Evolutionary conservation across 2,113 vertebrate genomes (phyloP), one percentile per base, ranked within the genome.

Genomic region (Phrynocephalus versicolor): DNA sequence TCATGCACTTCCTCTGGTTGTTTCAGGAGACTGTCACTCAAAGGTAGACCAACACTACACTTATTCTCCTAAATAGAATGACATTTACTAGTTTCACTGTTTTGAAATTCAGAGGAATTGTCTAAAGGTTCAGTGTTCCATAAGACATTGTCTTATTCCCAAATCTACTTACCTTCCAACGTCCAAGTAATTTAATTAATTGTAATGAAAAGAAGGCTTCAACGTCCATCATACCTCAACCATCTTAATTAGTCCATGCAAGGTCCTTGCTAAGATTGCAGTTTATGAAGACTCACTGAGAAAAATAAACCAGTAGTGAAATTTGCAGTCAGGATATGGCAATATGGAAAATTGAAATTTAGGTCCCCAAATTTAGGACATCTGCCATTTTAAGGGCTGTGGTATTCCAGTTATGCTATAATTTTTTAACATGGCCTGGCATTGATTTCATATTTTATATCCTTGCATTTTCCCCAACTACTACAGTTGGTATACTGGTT

Each of bases 371-470:
- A 82, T 60, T 71, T 86, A 67, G 60, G 27, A 70, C 27, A 58
- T 3, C 25, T 58, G 58, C 15, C 1, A 15, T 89, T 62, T 19
- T 0, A 57, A 41, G 75, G 71, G 85, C 39, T 2, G 64, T 14
- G 76, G 35, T 85, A 58, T 3, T 69, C 35, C 39, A 27, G 9
- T 18, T 88, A 58, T 27, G 19, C 37, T 41, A 57, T 41, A 25
- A 2, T 25, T 58, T 70, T 33, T 81, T 75, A 81, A 84, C 75
- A 85, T 6, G 76, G 84, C 74, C 78, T 33, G 60, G 62, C 83
- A 51, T n/a, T 83, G 64, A 75, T 87, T 69, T 45, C 60, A 62
- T 60, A 86, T 77, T 57, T 82, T 83, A 87, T 81, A 87, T 41
- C 55, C 1, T 73, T 70, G 25, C 1, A 13, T 70, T 85, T 51